phyloP scores from a whole-genome alignment of 2,888 invertebrate genomes.

The Caenorhabditis sinica region DNA sequence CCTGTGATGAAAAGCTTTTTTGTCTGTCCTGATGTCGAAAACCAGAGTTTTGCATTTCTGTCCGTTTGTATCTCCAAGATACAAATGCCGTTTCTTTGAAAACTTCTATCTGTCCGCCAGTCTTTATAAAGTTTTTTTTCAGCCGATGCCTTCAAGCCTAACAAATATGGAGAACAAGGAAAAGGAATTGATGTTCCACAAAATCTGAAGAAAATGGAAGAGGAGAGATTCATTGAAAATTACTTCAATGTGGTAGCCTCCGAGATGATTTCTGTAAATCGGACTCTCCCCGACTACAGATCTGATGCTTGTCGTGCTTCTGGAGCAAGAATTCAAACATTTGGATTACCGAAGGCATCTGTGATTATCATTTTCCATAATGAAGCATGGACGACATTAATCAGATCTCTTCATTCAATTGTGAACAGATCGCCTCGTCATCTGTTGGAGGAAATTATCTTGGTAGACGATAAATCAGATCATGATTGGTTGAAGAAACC shows the following conservation, averaged over 20 bases:
- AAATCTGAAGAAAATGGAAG: constrained; percentile 71
- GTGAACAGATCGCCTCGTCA: constrained; percentile 79
- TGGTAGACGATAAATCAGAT: constrained; percentile 83
- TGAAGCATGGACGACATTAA: constrained; percentile 97
- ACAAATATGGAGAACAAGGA: too few relatives aligned
- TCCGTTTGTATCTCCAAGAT: too few relatives aligned
- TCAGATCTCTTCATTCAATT: constrained; percentile 86
- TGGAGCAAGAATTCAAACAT: constrained; percentile 40
- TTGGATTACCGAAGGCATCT: constrained; percentile 91
- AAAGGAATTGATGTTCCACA: constrained; percentile 77
- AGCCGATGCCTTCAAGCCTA: too few relatives aligned
- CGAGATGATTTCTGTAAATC: constrained; percentile 96
- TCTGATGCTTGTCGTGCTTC: constrained; percentile 55
- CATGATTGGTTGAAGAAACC: constrained; percentile 80
- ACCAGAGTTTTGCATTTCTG: too few relatives aligned
- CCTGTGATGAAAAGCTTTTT: too few relatives aligned
- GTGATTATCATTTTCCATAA: constrained; percentile 99
- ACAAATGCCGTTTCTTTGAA: too few relatives aligned
- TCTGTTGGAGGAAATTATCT: constrained; percentile 81
- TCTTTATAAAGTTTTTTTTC: too few relatives aligned
- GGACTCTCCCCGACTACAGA: constrained; percentile 93
- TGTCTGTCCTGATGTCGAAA: too few relatives aligned
- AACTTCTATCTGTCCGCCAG: too few relatives aligned
- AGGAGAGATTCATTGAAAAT: constrained; percentile 86
- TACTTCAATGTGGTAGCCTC: constrained; percentile 89